A percentile compares a stretch with the other conserved stretches of the same genome.
Conservation (phyloP, 2,113 vertebrate species). For the Peromyscus leucopus region DNA sequence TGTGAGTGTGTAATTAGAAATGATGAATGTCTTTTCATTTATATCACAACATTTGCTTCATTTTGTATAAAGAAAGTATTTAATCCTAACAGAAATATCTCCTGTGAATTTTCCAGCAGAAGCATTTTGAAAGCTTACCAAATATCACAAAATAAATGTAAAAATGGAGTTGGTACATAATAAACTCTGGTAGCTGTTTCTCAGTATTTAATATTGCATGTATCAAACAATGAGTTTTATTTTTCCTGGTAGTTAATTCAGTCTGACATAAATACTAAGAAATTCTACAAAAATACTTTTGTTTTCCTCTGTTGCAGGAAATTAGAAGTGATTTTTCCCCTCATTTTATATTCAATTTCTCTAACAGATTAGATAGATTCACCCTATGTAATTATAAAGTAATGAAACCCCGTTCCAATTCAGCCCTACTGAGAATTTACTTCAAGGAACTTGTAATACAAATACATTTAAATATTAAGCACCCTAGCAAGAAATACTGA, state of each 20-base stretch:
- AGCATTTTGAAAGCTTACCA: slow-evolving; percentile 1
- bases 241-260: slow-evolving; percentile 57
- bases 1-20: neutral
- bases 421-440: slow-evolving; percentile 31
- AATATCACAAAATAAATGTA: slow-evolving; percentile 24
- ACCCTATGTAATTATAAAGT: slow-evolving; percentile 40
- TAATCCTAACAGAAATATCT: neutral
- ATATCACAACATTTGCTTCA: neutral
- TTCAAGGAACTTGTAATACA: slow-evolving; percentile 38
- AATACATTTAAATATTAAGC: slow-evolving; percentile 9
- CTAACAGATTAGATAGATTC: slow-evolving; percentile 26
- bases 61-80: neutral
- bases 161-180: neutral
- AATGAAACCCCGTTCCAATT: neutral
- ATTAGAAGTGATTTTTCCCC: neutral
- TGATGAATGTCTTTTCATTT: slow-evolving; percentile 1
- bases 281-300: slow-evolving; percentile 13
- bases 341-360: slow-evolving; percentile 42
- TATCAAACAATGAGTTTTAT: neutral
- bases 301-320: slow-evolving; percentile 19
- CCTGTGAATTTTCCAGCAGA: neutral
- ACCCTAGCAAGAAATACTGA: neutral
- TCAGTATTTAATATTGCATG: slow-evolving; percentile 52
- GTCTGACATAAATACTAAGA: slow-evolving; percentile 41
- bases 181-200: slow-evolving; percentile 41